Evolutionary conservation across 37 sponge, comb jelly and placozoan genomes (phyloP).

Genomic region (Eunapius fragilis): DNA sequence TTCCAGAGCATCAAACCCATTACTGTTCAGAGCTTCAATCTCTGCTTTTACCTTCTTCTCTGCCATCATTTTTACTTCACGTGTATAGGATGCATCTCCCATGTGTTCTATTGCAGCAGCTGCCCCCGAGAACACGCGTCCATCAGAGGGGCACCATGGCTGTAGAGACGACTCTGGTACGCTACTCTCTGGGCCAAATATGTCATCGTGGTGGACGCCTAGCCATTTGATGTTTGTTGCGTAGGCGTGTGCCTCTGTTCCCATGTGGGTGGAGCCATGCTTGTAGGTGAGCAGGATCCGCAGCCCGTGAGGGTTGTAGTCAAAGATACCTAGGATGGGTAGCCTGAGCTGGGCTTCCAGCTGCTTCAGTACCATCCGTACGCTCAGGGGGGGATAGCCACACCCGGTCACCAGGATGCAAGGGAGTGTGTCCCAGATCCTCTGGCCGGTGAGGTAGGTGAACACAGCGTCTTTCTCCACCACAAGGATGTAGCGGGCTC

Average conservation of each 20-base stretch:
- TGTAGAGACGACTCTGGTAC: conserved; percentile 60
- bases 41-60: conserved; percentile 73
- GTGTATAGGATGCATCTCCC: conserved; percentile 37
- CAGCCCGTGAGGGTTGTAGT: conserved; percentile 97
- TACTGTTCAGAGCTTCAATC: conserved; percentile 79
- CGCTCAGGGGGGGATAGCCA: conserved; percentile 94
- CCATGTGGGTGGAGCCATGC: conserved; percentile 90
- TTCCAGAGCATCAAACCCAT: conserved; percentile 65
- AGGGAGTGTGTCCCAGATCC: conserved; percentile 90
- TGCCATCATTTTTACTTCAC: conserved; percentile 65
- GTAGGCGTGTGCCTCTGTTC: conserved; percentile 73
- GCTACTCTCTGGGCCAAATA: conserved; percentile 36
- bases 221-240: conserved; percentile 85
- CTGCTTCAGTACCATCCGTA: conserved; percentile 72
- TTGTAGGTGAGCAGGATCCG: conserved; percentile 92
- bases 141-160: conserved; percentile 66
- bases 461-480: conserved; percentile 99
- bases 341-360: conserved; percentile 57
- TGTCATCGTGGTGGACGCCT: conserved; percentile 79
- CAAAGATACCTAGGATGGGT: conserved; percentile 93
- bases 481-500: conserved; percentile 92
- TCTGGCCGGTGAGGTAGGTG: conserved; percentile 89
- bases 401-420: conserved; percentile 93
- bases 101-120: conserved; percentile 5
- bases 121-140: conserved; percentile 39